A percentile compares a stretch with the other conserved stretches of the same genome.
Evolutionary conservation across 2,797 vertebrate species (phyloP).

Genomic region (Trematomus bernacchii): DNA sequence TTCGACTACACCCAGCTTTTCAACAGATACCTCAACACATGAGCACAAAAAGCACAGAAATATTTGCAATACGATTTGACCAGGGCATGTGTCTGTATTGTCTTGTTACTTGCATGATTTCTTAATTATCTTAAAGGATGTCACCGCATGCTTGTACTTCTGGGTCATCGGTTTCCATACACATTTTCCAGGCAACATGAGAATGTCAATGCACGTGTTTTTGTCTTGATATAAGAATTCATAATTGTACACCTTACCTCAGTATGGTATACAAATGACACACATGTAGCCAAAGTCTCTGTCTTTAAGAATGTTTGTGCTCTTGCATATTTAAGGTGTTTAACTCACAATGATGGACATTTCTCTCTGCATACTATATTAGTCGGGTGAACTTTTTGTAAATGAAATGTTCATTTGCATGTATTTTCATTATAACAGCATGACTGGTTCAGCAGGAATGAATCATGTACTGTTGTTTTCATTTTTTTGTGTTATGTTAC

Average conservation of each 20-base stretch:
- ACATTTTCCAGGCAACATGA: constrained; percentile 16
- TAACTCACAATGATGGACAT: not conserved
- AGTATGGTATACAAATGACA: constrained; percentile 23
- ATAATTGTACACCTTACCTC: constrained; percentile 43
- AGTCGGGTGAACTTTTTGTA: constrained; percentile 1
- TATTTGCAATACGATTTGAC: constrained; percentile 20
- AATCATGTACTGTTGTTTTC: constrained; percentile 17
- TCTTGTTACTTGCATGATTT: constrained; percentile 70
- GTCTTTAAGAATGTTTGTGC: constrained; percentile 25
- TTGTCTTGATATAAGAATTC: constrained; percentile 51
- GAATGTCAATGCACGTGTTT: constrained; percentile 45
- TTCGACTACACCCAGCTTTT: not conserved
- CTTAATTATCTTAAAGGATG: constrained; percentile 38
- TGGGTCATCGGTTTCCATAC: constrained; percentile 23
- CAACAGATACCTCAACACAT: not conserved
- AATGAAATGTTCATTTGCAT: constrained; percentile 48
- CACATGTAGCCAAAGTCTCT: constrained; percentile 31
- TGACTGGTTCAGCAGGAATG: constrained; percentile 18
- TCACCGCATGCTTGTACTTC: constrained; percentile 61
- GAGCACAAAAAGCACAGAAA: not conserved
- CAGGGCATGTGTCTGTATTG: constrained; percentile 44
- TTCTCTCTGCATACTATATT: constrained; percentile 10
- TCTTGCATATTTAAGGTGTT: constrained; percentile 28
- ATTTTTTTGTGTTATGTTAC: constrained; percentile 37
- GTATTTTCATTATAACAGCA: constrained; percentile 42